Conservation (phyloP, 2,113 vertebrate species). For the Oryzias javanicus region DNA sequence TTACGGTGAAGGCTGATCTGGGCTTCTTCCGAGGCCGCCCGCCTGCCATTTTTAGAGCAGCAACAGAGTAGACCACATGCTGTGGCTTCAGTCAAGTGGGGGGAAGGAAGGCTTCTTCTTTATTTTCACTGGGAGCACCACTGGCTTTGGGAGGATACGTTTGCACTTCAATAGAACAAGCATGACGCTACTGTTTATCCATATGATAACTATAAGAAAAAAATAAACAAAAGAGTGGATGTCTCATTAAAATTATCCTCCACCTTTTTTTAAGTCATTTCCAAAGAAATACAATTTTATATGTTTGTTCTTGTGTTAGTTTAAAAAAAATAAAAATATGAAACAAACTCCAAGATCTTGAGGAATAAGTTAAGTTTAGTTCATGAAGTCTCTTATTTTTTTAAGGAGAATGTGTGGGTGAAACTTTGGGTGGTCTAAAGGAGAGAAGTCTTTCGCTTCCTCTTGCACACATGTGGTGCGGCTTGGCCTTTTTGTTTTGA, state of each 20-base stretch:
- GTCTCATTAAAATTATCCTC: slow-evolving; percentile 20
- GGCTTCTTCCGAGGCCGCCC: slow-evolving; percentile 75
- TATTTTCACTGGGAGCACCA: slow-evolving; percentile 75
- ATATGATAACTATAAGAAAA: slow-evolving; percentile 33
- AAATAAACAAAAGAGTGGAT: slow-evolving; percentile 16
- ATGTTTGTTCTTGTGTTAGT: slow-evolving; percentile 27
- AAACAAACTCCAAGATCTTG: slow-evolving; percentile 39
- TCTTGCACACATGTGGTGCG: slow-evolving; percentile 77
- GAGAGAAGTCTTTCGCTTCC: slow-evolving; percentile 68
- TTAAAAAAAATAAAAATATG: slow-evolving; percentile 52
- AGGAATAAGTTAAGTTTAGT: slow-evolving; percentile 50
- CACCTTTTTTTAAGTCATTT: neutral
- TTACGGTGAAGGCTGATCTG: slow-evolving; percentile 78
- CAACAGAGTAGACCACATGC: slow-evolving; percentile 76
- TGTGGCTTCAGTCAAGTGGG: slow-evolving; percentile 75
- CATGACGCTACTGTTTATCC: slow-evolving; percentile 16
- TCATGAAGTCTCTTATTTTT: slow-evolving; percentile 52
- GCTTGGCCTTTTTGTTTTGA: slow-evolving; percentile 78
- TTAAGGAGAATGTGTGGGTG: slow-evolving; percentile 74
- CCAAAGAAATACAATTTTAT: slow-evolving; percentile 1
- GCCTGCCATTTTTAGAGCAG: slow-evolving; percentile 81
- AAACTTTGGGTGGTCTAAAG: slow-evolving; percentile 78
- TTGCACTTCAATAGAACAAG: slow-evolving; percentile 42
- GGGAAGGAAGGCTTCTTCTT: slow-evolving; percentile 76
- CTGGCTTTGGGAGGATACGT: slow-evolving; percentile 61